These are phyloP conservation scores for Thalassarche chlororhynchos DNA, from an alignment of 2,113 vertebrate genomes.

Conservation along the genomic window DNA sequence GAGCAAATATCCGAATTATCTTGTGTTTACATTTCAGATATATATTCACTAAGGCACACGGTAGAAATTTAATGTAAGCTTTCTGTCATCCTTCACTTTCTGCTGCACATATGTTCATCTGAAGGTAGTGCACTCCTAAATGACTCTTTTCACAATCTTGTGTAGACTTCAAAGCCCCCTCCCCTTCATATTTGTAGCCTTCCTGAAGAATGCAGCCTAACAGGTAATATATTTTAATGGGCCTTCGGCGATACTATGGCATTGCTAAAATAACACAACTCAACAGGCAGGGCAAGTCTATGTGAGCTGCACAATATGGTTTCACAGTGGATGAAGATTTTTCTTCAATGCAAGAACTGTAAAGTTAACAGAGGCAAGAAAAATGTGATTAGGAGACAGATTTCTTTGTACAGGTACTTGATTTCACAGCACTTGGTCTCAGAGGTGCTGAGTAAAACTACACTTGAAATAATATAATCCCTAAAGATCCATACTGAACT, in stretches of 20 bases:
- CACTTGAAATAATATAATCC: constrained; percentile 59
- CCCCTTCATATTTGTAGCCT: neutral
- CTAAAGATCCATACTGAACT: constrained; percentile 30
- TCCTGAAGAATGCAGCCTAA: neutral
- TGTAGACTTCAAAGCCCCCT: neutral
- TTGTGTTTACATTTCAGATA: neutral
- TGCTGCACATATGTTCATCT: neutral
- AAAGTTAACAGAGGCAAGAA: constrained; percentile 4
- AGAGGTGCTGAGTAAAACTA: constrained; percentile 52
- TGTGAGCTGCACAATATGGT: neutral
- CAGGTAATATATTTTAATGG: neutral
- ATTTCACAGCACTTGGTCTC: constrained; percentile 56
- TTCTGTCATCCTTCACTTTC: neutral
- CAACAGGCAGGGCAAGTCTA: neutral
- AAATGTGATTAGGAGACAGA: constrained; percentile 30
- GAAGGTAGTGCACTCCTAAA: neutral
- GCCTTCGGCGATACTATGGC: neutral
- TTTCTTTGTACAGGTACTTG: constrained; percentile 37
- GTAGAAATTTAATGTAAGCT: neutral
- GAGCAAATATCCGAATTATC: neutral
- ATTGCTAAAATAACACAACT: neutral
- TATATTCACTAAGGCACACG: neutral
- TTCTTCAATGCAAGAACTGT: neutral
- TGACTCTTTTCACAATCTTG: neutral
- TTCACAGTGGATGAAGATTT: neutral